Percentiles rank a stretch among this genome's conserved stretches.
phyloP scores from a whole-genome alignment of 2,797 vertebrate genomes.

The Rhynchotus rufescens region DNA sequence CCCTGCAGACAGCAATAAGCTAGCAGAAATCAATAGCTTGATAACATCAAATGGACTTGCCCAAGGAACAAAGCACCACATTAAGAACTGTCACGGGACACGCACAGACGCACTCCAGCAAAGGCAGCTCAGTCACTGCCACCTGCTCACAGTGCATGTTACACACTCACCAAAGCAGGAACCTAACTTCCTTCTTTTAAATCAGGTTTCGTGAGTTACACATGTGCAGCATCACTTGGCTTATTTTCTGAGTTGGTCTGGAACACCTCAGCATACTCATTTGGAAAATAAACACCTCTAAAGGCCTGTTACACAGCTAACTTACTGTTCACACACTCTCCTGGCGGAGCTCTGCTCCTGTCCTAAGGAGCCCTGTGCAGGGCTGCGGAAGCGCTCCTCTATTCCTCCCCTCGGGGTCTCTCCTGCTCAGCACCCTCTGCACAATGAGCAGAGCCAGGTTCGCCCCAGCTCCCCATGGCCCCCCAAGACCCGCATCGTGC shows the following conservation, averaged over 20 bases:
- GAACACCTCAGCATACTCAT: neutral
- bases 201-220: neutral
- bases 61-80: neutral
- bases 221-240: neutral
- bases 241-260: fast-evolving
- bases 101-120: neutral
- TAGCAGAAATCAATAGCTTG: neutral
- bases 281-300: neutral
- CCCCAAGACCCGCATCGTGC: no score
- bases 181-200: neutral
- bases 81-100: neutral
- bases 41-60: neutral
- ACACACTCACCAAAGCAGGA: neutral
- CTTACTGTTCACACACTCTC: neutral
- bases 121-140: fast-evolving
- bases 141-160: neutral
- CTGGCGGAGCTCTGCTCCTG: neutral
- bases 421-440: neutral
- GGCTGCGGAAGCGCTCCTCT: neutral
- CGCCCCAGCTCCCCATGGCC: neutral
- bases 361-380: neutral
- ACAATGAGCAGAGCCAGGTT: neutral
- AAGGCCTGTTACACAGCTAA: neutral
- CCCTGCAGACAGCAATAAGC: neutral
- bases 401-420: neutral